These are phyloP conservation scores for Candoia aspera DNA, from an alignment of 2,113 vertebrate genomes.

Conservation along the genomic window DNA sequence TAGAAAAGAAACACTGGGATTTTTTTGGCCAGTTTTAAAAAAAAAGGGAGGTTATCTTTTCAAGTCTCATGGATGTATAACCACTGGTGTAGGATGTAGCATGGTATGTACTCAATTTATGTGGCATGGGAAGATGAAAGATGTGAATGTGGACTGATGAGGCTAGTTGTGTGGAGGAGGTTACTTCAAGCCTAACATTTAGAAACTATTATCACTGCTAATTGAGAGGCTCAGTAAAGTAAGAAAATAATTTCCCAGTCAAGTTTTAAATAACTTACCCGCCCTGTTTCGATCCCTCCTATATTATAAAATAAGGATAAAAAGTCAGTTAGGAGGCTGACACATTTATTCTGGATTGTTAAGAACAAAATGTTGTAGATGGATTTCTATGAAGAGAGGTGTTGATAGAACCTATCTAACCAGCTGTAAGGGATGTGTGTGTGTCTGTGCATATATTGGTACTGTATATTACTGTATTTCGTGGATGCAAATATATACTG, in stretches of 20 bases:
- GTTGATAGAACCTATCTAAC: not conserved
- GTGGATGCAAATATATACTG: not conserved
- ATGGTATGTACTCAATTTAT: conserved; percentile 8
- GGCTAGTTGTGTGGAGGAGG: conserved; percentile 3
- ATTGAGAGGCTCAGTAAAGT: not conserved
- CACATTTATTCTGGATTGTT: not conserved
- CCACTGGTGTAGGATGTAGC: not conserved
- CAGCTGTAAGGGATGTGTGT: not conserved
- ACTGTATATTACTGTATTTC: not conserved
- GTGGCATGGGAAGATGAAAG: conserved; percentile 11
- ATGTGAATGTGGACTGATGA: not conserved
- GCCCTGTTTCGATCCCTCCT: not conserved
- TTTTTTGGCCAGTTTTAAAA: not conserved
- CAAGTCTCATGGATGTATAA: not conserved
- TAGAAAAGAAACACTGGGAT: not conserved
- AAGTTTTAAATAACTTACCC: not conserved
- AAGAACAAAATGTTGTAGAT: not conserved
- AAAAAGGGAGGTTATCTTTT: not conserved
- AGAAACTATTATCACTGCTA: conserved; percentile 6
- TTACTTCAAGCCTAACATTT: conserved; percentile 21
- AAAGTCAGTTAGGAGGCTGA: not conserved
- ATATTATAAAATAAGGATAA: not conserved
- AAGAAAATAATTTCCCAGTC: not conserved
- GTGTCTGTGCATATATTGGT: not conserved
- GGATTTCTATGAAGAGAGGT: not conserved